Percentiles rank a stretch among this genome's conserved stretches.
phyloP scores from a whole-genome alignment of 2,113 vertebrate genomes.

The Stomatorhinus ivindoensis region DNA sequence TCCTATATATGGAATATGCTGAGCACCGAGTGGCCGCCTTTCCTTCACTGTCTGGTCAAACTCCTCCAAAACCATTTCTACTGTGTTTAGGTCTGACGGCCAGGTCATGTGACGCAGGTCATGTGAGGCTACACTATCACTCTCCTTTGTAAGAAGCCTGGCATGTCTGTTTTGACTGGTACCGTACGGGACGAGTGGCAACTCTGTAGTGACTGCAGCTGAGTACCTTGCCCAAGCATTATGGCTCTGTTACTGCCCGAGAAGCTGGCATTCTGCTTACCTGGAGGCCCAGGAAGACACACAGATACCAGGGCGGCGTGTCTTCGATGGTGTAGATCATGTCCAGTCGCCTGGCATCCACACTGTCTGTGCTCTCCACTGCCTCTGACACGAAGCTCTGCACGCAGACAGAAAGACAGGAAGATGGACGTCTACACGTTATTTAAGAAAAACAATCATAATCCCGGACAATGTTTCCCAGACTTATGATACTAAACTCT shows the following conservation, averaged over 20 bases:
- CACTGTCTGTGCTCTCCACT: slow-evolving; percentile 73
- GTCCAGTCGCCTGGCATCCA: slow-evolving; percentile 72
- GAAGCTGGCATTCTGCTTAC: slow-evolving; percentile 46
- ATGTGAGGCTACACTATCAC: not conserved
- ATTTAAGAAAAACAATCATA: not conserved
- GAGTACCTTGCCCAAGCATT: not conserved
- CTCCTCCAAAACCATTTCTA: not conserved
- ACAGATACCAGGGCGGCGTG: slow-evolving; percentile 95
- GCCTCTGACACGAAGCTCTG: slow-evolving; percentile 88
- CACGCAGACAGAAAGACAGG: not conserved
- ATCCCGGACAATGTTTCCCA: not conserved
- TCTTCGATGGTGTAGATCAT: slow-evolving; percentile 99
- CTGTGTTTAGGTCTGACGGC: not conserved
- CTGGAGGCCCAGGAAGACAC: slow-evolving; percentile 92
- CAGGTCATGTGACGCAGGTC: not conserved
- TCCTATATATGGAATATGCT: too few species aligned
- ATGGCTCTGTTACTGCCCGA: not conserved
- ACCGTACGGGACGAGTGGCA: too few species aligned
- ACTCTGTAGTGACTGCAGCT: not conserved
- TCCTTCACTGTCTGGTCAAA: too few species aligned
- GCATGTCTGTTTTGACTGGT: too few species aligned
- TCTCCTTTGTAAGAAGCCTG: not conserved
- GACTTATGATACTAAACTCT: not conserved
- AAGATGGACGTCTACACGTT: not conserved
- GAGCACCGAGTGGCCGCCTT: too few species aligned